Evolutionary conservation across 2,113 vertebrate species (phyloP).

Genomic region (Caranx ignobilis): DNA sequence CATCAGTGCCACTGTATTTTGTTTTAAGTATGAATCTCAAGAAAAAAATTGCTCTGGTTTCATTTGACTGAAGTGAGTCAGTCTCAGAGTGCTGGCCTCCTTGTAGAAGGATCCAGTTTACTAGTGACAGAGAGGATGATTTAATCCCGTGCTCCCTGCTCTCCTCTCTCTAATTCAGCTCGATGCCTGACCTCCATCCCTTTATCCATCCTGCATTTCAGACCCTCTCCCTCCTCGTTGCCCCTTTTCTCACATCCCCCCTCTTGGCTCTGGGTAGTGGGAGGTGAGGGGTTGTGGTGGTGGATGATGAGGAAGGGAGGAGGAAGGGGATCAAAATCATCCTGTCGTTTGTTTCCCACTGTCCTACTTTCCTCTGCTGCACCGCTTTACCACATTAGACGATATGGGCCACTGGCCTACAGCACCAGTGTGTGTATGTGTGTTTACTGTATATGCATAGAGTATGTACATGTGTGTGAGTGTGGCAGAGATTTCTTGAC

Average conservation of each 20-base stretch:
- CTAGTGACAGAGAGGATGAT: conserved; percentile 14
- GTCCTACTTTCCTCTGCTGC: conserved; percentile 71
- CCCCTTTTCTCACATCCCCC: conserved; percentile 14
- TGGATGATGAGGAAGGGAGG: not conserved
- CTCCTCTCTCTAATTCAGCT: conserved; percentile 39
- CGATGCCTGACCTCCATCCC: conserved; percentile 47
- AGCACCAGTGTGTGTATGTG: conserved; percentile 18
- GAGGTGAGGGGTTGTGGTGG: conserved; percentile 8
- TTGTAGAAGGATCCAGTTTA: not conserved
- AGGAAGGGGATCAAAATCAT: conserved; percentile 67
- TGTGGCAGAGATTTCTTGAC: conserved; percentile 6
- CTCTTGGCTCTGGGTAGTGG: conserved; percentile 6
- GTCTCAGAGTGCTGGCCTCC: conserved; percentile 1
- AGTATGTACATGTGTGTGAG: not conserved
- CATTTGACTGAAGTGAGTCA: not conserved
- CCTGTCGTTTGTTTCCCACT: conserved; percentile 64
- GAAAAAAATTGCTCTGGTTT: not conserved
- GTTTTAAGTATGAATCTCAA: not conserved
- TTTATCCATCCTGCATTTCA: conserved; percentile 33
- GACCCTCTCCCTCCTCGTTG: conserved; percentile 21
- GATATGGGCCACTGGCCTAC: conserved; percentile 50
- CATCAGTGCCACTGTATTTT: not conserved
- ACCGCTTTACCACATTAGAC: conserved; percentile 36
- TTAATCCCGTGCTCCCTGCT: conserved; percentile 40
- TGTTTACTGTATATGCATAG: not conserved